phyloP scores from a whole-genome alignment of 2,888 invertebrate genomes.

The Seira ritae region DNA sequence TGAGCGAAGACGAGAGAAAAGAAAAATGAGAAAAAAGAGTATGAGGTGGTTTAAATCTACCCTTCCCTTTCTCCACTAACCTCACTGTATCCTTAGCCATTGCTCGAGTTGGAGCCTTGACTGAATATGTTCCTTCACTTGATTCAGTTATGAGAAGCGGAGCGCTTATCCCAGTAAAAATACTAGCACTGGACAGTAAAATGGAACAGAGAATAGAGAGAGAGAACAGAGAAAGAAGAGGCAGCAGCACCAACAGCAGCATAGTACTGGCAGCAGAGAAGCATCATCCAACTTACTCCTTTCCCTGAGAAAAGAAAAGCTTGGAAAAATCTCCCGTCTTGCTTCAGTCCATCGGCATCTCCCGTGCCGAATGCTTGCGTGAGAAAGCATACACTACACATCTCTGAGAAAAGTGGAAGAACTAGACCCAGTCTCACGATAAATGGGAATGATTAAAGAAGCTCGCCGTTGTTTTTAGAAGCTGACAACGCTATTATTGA shows the following conservation, averaged over 20 bases:
- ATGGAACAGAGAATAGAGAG: neutral
- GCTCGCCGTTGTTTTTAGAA: no score
- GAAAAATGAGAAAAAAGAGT: slow-evolving; percentile 8
- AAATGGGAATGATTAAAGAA: no score
- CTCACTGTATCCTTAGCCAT: slow-evolving; percentile 48
- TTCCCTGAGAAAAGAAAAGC: slow-evolving; percentile 19
- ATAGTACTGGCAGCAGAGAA: neutral
- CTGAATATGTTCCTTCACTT: no score
- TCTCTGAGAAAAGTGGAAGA: no score
- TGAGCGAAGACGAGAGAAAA: slow-evolving; percentile 22
- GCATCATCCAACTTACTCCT: no score
- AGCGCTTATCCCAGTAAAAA: no score
- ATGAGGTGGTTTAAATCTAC: slow-evolving; percentile 46
- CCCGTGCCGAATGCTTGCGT: slow-evolving; percentile 47
- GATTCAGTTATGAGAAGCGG: no score
- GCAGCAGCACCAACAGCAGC: neutral
- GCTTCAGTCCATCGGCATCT: slow-evolving; percentile 57
- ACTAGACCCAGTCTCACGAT: no score
- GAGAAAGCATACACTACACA: neutral
- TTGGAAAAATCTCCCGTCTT: slow-evolving; percentile 30
- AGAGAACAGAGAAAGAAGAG: slow-evolving; percentile 18
- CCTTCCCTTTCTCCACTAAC: slow-evolving; percentile 26
- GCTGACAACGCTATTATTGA: no score
- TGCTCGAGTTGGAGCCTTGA: slow-evolving; percentile 36
- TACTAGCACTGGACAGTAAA: no score